Conservation (phyloP, 2,888 invertebrate species). For the Tanypteryx hageni region DNA sequence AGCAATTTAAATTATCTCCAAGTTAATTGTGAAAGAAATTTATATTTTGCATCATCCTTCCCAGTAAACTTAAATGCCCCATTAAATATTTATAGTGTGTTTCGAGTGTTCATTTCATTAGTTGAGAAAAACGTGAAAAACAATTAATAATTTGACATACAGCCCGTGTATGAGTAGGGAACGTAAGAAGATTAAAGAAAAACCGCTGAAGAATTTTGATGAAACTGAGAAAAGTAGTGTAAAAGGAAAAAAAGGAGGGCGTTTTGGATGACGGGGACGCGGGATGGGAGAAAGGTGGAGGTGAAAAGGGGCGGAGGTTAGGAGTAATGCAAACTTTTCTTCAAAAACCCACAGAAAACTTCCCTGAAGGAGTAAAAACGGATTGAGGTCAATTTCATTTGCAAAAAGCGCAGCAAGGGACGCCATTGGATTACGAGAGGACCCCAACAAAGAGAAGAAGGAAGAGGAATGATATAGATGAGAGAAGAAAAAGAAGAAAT, state of each 20-base stretch:
- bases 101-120: too few relatives aligned
- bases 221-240: background rate
- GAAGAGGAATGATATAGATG: background rate
- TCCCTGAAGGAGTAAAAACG: conserved; percentile 26
- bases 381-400: conserved; percentile 49
- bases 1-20: too few relatives aligned
- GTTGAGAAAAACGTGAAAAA: background rate
- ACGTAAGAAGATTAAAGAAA: background rate
- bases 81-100: too few relatives aligned
- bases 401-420: conserved; percentile 20
- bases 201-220: conserved; percentile 2
- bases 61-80: too few relatives aligned
- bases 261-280: background rate
- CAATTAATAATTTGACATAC: background rate
- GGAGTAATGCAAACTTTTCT: conserved; percentile 45
- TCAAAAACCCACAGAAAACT: conserved; percentile 38
- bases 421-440: conserved; percentile 41
- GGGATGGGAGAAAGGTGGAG: background rate
- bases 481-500: background rate
- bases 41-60: too few relatives aligned
- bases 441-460: background rate
- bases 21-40: too few relatives aligned
- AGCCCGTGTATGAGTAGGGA: background rate
- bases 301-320: background rate
- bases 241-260: background rate